Evolutionary conservation across 2,113 vertebrate species (phyloP).

Genomic region (Globicephala melas): DNA sequence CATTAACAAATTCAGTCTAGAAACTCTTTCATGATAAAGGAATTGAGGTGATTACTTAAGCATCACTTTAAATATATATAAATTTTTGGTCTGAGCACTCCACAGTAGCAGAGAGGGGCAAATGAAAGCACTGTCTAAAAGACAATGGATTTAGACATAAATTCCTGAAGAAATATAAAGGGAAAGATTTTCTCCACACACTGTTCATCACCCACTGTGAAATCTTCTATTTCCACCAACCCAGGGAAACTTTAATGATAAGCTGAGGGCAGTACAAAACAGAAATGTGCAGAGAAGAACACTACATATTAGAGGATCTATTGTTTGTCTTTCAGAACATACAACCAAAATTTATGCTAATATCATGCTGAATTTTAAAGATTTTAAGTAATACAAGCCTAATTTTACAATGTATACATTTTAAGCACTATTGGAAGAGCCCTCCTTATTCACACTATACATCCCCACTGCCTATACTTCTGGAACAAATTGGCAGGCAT

Average conservation of each 20-base stretch:
- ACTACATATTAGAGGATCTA: not conserved
- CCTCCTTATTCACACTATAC: not conserved
- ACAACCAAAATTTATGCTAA: not conserved
- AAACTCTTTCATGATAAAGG: not conserved
- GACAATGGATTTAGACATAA: conserved; percentile 2
- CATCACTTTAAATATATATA: not conserved
- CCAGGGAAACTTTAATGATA: not conserved
- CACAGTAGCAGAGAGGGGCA: not conserved
- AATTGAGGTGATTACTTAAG: conserved; percentile 6
- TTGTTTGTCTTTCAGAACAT: not conserved
- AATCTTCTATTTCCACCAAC: not conserved
- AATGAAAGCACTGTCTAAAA: conserved; percentile 13
- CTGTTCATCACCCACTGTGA: not conserved
- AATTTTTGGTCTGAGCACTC: not conserved
- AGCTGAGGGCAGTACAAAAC: not conserved
- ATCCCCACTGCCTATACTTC: not conserved
- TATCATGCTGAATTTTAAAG: not conserved
- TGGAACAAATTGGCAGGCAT: not conserved
- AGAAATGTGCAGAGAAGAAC: not conserved
- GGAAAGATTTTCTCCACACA: not conserved
- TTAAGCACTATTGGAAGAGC: not conserved
- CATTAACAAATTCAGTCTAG: not conserved
- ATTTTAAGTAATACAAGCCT: not conserved
- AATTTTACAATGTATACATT: not conserved
- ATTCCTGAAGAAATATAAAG: not conserved